A percentile compares a stretch with the other conserved stretches of the same genome.
Evolutionary conservation across 2,113 vertebrate species (phyloP).

Genomic region (Mastomys natalensis): DNA sequence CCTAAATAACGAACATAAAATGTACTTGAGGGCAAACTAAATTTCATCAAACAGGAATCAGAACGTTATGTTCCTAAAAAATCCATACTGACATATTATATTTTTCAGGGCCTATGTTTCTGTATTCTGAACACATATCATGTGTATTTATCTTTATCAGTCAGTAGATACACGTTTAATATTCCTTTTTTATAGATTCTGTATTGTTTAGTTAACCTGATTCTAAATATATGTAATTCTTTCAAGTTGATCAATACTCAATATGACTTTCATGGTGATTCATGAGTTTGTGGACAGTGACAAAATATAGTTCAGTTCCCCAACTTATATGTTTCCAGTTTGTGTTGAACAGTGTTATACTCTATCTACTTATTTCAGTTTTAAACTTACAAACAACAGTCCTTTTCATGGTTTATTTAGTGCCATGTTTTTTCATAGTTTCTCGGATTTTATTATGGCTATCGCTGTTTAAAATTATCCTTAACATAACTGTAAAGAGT

Average conservation of each 20-base stretch:
- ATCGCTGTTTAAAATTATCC: background rate
- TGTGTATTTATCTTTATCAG: background rate
- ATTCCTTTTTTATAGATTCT: background rate
- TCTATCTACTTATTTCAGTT: background rate
- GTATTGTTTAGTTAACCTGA: background rate
- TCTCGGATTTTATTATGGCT: background rate
- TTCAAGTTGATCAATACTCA: background rate
- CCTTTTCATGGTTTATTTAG: background rate
- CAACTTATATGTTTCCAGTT: background rate
- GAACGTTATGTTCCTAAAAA: background rate
- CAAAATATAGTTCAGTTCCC: background rate
- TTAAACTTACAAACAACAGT: background rate
- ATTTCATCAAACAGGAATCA: background rate
- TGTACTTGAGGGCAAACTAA: background rate
- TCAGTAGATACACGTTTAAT: background rate
- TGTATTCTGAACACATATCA: background rate
- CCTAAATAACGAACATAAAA: background rate
- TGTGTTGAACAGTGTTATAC: background rate
- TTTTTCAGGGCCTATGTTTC: background rate
- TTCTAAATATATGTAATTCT: background rate
- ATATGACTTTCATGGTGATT: background rate
- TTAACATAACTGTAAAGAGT: background rate
- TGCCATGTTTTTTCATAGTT: background rate
- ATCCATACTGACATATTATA: background rate
- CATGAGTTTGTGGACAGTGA: background rate